Base-by-base conservation (phyloP, 2,797 vertebrate genomes). In the Microchirus variegatus region DNA sequence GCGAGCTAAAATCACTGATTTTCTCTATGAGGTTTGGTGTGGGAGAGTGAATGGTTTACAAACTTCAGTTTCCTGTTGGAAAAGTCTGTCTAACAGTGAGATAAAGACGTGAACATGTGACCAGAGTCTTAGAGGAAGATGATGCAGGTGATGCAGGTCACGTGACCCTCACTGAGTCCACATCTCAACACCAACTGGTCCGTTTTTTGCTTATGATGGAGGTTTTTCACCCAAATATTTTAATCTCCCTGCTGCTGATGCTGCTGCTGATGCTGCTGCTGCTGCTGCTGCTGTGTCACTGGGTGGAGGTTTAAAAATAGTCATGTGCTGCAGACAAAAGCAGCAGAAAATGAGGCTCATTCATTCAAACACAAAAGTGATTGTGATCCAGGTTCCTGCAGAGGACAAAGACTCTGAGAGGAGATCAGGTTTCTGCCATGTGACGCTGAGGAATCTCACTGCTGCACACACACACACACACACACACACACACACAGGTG, bases 381-480 rank as follows among this genome's bases (percentile, higher is more conserved):
- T 51, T 58, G 52, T 67, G 69, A 73, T 87, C 58, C 52, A 36
- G 53, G 60, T 81, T 72, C 53, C 81, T 75, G 82, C 81, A 46
- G 42, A 69, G 72, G 85, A 89, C 84, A 80, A 85, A 88, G 73
- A 83, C 53, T 13, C 65, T 3, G 77, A 59, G 52, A 5, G 42
- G 52, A 70, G 86, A 78, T 88, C 85, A 75, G 77, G 85, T 87
- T 87, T 58, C 87, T 51, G 67, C 56, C 82, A 88, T 66, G 80
- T 89, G 87, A 90, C 85, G 26, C 84, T 38, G 50, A 80, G 85
- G 85, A 88, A 88, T 87, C 84, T 85, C 68, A 53, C 58, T 0
- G 22, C 71, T 55, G 63, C 66, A 63, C 52, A 53, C 18, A 69
- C 51, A 22, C 18, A 48, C 9, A 10, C 3, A 18, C 45, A 49